Evolutionary conservation across 2,797 vertebrate genomes (phyloP).

Genomic region (Poeciliopsis turneri): DNA sequence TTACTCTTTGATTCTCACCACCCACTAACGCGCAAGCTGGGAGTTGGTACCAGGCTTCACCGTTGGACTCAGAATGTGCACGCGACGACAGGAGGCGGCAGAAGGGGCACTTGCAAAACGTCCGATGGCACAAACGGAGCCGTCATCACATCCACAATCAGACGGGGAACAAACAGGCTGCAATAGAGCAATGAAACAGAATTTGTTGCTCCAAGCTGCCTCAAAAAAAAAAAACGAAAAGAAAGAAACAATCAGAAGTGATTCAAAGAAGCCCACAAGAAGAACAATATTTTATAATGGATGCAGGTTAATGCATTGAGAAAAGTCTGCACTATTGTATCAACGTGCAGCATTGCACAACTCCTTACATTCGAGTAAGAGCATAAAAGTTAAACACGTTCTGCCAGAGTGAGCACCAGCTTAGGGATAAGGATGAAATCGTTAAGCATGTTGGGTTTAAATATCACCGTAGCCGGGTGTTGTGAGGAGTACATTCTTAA

Average conservation of each 20-base stretch:
- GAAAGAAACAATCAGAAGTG: not conserved
- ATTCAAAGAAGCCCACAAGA: not conserved
- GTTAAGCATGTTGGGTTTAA: not conserved
- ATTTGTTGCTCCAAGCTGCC: not conserved
- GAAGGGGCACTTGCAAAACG: not conserved
- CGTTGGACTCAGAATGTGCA: not conserved
- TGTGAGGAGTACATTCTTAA: not conserved
- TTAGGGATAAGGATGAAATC: not conserved
- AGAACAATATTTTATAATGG: not conserved
- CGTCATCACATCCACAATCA: not conserved
- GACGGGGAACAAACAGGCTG: not conserved
- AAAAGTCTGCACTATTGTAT: not conserved
- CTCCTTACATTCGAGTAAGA: not conserved
- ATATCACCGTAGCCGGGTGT: not conserved
- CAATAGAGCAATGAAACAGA: not conserved
- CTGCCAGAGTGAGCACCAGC: not conserved
- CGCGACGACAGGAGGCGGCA: not conserved
- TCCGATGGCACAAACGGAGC: not conserved
- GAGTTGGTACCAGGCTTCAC: not conserved
- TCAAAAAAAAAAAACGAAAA: too few relatives aligned
- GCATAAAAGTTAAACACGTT: not conserved
- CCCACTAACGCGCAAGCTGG: not conserved
- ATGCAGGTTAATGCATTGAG: not conserved
- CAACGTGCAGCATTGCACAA: not conserved
- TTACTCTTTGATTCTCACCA: conserved; percentile 13